Evolutionary conservation across 2,113 vertebrate species (phyloP), one percentile per base, ranked within the genome.

Genomic region (Sapajus apella): DNA sequence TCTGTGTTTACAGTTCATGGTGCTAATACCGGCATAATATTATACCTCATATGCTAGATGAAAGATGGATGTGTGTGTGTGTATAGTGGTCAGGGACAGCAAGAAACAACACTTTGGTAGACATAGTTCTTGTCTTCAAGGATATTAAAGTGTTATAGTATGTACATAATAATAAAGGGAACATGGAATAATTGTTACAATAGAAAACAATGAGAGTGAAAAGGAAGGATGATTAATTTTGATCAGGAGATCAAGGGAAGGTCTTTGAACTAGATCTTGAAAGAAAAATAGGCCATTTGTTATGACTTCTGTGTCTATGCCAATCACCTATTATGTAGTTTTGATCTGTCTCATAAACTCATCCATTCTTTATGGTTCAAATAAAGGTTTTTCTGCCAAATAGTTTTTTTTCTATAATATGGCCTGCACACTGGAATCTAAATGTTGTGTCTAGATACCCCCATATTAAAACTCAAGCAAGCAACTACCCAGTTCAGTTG

Each of bases 231-330:
- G 23, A n/a, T 6, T 66, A 10, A 68, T 79, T 90, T 75, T 6
- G 17, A 56, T 79, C n/a, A 75, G 13, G 68, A n/a, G 43, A 58
- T 40, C 7, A 86, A 27, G 18, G 55, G 47, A 68, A 66, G 11
- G 7, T 35, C n/a, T 92, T 85, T 91, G 47, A 84, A 84, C 47
- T 61, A 64, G 55, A 84, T n/a, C 40, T 64, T 80, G 25, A 70
- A 68, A 45, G 73, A 56, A 14, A 96, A 45, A 18, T 0, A 61
- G 30, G 27, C 14, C 9, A 3, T 37, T 90, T 72, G 43, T 56
- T 43, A 47, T 16, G 16, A 27, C 32, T 87, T 64, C 25, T 2
- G 30, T 8, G 3, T 55, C 77, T 52, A 27, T 72, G 50, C 2
- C 61, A 50, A 75, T 58, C 0, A 20, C 35, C 70, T 66, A 3